Conservation (phyloP, 2,113 vertebrate species). For the Hemichromis elongatus region DNA sequence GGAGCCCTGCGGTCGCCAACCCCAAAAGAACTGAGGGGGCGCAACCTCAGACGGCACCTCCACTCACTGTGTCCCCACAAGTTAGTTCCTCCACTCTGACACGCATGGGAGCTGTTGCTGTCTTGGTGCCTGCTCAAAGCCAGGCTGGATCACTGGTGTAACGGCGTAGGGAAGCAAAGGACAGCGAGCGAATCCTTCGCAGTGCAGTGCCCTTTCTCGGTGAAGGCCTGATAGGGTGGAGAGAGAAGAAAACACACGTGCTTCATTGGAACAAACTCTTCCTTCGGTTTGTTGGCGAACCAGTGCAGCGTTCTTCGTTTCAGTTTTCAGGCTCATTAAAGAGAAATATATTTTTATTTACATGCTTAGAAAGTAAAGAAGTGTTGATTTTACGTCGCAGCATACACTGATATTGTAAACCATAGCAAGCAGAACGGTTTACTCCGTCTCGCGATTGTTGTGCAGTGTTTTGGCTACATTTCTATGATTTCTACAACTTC, state of each 20-base stretch:
- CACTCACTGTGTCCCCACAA: constrained; percentile 38
- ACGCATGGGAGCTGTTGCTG: constrained; percentile 75
- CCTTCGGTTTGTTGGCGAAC: not conserved
- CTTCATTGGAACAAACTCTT: not conserved
- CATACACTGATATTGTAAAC: not conserved
- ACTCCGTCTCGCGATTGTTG: not conserved
- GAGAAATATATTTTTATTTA: constrained; percentile 37
- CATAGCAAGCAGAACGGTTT: not conserved
- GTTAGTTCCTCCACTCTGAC: constrained; percentile 69
- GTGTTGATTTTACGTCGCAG: not conserved
- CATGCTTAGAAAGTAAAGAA: not conserved
- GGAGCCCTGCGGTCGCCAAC: constrained; percentile 12
- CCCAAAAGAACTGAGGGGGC: constrained; percentile 70
- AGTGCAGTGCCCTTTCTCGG: constrained; percentile 5
- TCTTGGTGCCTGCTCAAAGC: constrained; percentile 83
- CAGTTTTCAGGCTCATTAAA: not conserved
- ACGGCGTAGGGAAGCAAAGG: not conserved
- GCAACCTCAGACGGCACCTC: constrained; percentile 66
- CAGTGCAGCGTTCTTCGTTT: not conserved
- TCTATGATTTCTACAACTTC: not conserved
- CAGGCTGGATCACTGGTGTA: constrained; percentile 87
- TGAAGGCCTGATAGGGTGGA: not conserved
- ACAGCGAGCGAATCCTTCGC: constrained; percentile 13
- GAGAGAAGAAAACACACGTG: not conserved
- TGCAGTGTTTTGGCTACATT: constrained; percentile 17